Evolutionary conservation across 2,888 invertebrate species (phyloP).

Genomic region (Xestia ashworthii): DNA sequence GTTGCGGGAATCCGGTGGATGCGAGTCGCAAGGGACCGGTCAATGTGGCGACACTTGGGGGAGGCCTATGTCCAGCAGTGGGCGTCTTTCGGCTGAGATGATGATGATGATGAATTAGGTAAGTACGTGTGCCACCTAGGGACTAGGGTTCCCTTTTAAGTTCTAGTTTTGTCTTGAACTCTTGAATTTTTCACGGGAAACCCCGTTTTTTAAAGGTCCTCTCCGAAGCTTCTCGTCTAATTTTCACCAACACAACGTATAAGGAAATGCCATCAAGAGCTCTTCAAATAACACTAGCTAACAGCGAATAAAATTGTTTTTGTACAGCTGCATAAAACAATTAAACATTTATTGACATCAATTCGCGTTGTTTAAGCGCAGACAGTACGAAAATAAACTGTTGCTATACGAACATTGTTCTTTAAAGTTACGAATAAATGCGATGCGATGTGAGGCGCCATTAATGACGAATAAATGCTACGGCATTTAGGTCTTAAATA

Average conservation of each 20-base stretch:
- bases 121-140: not conserved
- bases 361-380: slow-evolving; percentile 22
- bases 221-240: not conserved
- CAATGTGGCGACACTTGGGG: no score
- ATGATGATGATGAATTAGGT: no score
- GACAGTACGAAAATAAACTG: slow-evolving; percentile 12
- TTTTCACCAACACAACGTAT: not conserved
- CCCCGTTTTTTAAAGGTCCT: not conserved
- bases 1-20: no score
- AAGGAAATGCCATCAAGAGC: not conserved
- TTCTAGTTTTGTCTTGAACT: not conserved
- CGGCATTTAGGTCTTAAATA: not conserved
- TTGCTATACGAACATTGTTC: not conserved
- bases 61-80: no score
- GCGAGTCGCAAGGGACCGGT: no score
- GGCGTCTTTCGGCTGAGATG: no score
- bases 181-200: not conserved
- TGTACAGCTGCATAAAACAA: slow-evolving; percentile 9
- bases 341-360: slow-evolving; percentile 28
- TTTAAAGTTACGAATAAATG: no score
- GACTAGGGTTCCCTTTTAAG: not conserved
- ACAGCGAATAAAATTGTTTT: not conserved
- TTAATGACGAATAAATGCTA: no score
- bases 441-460: no score
- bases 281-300: not conserved